Evolutionary conservation across 2,797 vertebrate species (phyloP).

Genomic region (Chromobotia macracanthus): DNA sequence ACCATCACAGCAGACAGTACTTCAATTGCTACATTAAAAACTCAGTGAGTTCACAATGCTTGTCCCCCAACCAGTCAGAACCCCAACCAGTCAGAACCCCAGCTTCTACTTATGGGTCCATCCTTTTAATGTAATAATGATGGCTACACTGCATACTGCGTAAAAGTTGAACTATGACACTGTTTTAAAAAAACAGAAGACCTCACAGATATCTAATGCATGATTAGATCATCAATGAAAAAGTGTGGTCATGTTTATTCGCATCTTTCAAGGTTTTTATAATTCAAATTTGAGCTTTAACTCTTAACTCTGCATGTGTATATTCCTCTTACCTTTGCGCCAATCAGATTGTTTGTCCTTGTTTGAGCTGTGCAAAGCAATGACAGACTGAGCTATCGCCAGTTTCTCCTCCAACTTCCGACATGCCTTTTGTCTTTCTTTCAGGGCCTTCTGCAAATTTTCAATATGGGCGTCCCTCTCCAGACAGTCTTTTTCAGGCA

Average conservation of each 20-base stretch:
- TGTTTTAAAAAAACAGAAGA: conserved; percentile 2
- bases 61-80: too few relatives aligned
- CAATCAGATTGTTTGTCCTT: conserved; percentile 57
- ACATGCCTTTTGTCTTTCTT: conserved; percentile 72
- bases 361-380: conserved; percentile 60
- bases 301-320: background rate
- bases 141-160: background rate
- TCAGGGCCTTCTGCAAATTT: conserved; percentile 74
- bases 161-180: conserved; percentile 9
- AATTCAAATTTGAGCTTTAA: background rate
- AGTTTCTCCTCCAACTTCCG: conserved; percentile 77
- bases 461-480: conserved; percentile 59
- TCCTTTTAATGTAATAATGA: too few relatives aligned
- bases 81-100: too few relatives aligned
- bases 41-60: too few relatives aligned
- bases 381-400: conserved; percentile 66
- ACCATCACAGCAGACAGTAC: too few relatives aligned
- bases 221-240: too few relatives aligned
- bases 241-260: too few relatives aligned
- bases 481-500: background rate
- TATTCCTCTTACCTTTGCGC: conserved; percentile 67
- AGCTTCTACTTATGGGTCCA: too few relatives aligned
- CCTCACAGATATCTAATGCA: too few relatives aligned
- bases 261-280: too few relatives aligned
- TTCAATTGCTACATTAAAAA: too few relatives aligned